Percentiles rank a stretch among this genome's conserved stretches.
phyloP scores from a whole-genome alignment of 2,888 invertebrate genomes.

The Drosophila affinis region DNA sequence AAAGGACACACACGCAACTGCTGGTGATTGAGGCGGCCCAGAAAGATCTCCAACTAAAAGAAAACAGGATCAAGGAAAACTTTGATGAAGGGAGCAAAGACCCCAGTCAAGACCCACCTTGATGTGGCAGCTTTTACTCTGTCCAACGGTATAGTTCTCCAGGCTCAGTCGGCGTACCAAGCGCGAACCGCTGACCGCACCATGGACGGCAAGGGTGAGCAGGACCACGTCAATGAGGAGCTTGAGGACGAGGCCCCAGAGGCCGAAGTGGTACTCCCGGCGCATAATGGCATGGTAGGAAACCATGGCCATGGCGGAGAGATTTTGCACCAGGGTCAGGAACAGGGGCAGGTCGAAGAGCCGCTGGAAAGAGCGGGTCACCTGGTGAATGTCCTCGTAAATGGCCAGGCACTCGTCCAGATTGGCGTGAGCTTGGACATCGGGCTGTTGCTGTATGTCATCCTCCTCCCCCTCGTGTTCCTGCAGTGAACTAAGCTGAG shows the following conservation, averaged over 20 bases:
- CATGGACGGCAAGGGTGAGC: conserved; percentile 56
- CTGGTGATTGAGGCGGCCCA: conserved; percentile 57
- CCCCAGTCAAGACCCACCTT: conserved; percentile 36
- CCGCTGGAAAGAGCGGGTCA: conserved; percentile 30
- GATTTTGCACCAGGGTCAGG: conserved; percentile 23
- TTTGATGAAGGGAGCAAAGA: neutral
- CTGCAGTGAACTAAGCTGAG: conserved; percentile 17
- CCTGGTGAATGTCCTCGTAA: conserved; percentile 43
- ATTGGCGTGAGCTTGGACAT: neutral
- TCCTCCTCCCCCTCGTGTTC: neutral
- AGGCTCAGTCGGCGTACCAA: conserved; percentile 51
- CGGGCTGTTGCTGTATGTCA: neutral
- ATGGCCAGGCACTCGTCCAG: conserved; percentile 41
- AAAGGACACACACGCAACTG: conserved; percentile 62
- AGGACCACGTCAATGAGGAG: conserved; percentile 51
- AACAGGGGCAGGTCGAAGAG: conserved; percentile 41
- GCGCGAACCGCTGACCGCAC: conserved; percentile 49
- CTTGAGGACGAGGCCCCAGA: conserved; percentile 39
- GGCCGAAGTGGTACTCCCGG: neutral
- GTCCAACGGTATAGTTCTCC: conserved; percentile 54
- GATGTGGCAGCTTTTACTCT: conserved; percentile 47
- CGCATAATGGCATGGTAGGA: conserved; percentile 32
- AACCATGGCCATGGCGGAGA: conserved; percentile 32
- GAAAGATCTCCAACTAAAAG: conserved; percentile 66
- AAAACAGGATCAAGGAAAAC: neutral